A percentile compares a stretch with the other conserved stretches of the same genome.
Evolutionary conservation across 2,797 vertebrate genomes (phyloP).

Genomic region (Cyprinodon diabolis): DNA sequence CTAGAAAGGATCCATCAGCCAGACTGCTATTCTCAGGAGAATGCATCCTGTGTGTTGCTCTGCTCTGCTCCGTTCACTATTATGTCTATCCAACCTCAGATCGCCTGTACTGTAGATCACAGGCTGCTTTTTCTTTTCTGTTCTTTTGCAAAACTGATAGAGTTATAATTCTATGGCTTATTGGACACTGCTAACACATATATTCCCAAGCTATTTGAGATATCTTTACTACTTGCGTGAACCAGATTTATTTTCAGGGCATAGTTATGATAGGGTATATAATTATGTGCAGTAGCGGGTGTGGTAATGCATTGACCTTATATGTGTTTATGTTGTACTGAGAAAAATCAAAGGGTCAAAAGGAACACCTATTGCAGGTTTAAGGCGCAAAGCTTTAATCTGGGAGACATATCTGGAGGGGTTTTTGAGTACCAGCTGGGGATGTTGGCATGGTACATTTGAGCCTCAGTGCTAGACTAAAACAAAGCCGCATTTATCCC

Average conservation of each 20-base stretch:
- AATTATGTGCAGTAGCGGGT: constrained; percentile 24
- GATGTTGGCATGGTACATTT: constrained; percentile 38
- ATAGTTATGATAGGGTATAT: constrained; percentile 27
- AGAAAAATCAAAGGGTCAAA: constrained; percentile 41
- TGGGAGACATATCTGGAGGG: constrained; percentile 57
- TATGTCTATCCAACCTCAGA: constrained; percentile 65
- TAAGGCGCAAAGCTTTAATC: constrained; percentile 35
- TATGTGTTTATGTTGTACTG: constrained; percentile 33
- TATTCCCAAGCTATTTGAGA: constrained; percentile 41
- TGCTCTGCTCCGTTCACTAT: constrained; percentile 67
- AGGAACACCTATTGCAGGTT: constrained; percentile 43
- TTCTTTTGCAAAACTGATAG: constrained; percentile 36
- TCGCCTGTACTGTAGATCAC: constrained; percentile 73
- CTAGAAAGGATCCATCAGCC: constrained; percentile 69
- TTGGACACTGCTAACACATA: constrained; percentile 41
- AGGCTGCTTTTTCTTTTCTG: constrained; percentile 59
- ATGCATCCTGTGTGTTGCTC: constrained; percentile 59
- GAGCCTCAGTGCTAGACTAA: constrained; percentile 66
- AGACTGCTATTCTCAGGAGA: constrained; percentile 66
- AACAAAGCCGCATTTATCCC: constrained; percentile 72
- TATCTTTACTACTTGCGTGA: constrained; percentile 24
- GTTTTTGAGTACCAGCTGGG: constrained; percentile 70
- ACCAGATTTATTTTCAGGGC: constrained; percentile 19
- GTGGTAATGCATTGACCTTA: constrained; percentile 28
- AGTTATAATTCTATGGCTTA: constrained; percentile 56